Evolutionary conservation across 2,888 invertebrate species (phyloP), one percentile per base, ranked within the genome.

Genomic region (Himalopsyche anomala): DNA sequence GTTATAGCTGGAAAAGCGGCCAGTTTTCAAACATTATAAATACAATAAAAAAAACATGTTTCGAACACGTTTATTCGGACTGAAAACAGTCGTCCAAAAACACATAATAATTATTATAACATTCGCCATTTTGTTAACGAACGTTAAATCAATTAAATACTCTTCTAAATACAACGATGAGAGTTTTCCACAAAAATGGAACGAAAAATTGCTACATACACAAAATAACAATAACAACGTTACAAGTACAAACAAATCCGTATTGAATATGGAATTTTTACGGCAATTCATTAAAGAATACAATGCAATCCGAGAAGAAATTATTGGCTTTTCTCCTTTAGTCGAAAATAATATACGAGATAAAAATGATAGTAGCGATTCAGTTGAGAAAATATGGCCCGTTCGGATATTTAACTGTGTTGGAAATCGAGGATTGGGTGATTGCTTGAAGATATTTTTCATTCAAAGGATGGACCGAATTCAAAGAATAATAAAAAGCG

Each of bases 371-470:
- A 28, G 4, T 15, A 51, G 56, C 12, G 36, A 83, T 54, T 28
- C 80, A 11, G 42, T 85, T 38, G 85, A 86, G 55, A 83, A 83
- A 36, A 36, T 74, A 11, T 89, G 88, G 89, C 87, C 88, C 0
- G 51, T 86, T 8, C 87, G 84, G 28, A 90, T 92, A 56, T 91
- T 91, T 69, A 91, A 91, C 84, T 92, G 92, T 84, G 90, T 92
- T 45, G 89, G 90, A 11, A 90, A 90, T 51, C 90, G 90, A 38
- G 94, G 93, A 81, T 90, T 93, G 8, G 87, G 92, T 86, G 93
- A 94, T 90, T 95, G 95, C 90, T 90, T 94, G 82, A 93, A 93
- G 90, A 92, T 94, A n/a, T 92, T 94, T 85, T 92, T 94, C 81
- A 90, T 93, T 36, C 94, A 94, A 91, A 93, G 94, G 80, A 92